Conservation (phyloP, 2,797 vertebrate genomes). For the Pyrocephalus nanus region DNA sequence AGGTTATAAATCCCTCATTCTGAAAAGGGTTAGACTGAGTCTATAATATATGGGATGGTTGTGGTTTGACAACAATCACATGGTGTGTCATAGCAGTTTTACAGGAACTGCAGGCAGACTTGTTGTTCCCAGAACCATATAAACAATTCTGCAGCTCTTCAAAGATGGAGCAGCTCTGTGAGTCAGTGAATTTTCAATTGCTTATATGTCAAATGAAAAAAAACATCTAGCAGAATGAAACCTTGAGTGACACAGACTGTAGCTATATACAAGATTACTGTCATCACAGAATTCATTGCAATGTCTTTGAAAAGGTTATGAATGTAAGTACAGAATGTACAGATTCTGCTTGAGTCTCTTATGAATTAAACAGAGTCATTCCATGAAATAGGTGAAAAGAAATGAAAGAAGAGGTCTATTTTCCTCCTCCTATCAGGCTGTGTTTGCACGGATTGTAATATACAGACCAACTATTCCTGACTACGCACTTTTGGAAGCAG, state of each 20-base stretch:
- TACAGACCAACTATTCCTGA: not conserved
- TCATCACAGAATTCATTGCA: not conserved
- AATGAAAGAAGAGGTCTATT: not conserved
- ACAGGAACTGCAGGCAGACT: not conserved
- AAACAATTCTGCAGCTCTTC: slow-evolving; percentile 4
- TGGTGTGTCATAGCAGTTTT: not conserved
- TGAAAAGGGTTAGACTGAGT: not conserved
- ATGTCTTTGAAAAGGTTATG: not conserved
- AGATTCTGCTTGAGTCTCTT: not conserved
- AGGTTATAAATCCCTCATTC: not conserved
- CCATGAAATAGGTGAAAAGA: not conserved
- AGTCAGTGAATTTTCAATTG: not conserved
- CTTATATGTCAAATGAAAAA: not conserved
- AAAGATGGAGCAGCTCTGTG: not conserved
- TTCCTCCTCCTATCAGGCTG: not conserved
- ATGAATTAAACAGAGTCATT: not conserved
- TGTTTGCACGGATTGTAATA: not conserved
- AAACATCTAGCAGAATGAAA: not conserved
- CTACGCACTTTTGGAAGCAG: not conserved
- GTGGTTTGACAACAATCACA: not conserved
- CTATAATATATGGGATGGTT: not conserved
- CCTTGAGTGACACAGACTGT: not conserved
- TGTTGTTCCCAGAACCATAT: not conserved
- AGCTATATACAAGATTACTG: not conserved
- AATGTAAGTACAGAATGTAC: not conserved